Percentiles rank a stretch among this genome's conserved stretches.
phyloP scores from a whole-genome alignment of 2,888 invertebrate species.

The Xylota segnis region DNA sequence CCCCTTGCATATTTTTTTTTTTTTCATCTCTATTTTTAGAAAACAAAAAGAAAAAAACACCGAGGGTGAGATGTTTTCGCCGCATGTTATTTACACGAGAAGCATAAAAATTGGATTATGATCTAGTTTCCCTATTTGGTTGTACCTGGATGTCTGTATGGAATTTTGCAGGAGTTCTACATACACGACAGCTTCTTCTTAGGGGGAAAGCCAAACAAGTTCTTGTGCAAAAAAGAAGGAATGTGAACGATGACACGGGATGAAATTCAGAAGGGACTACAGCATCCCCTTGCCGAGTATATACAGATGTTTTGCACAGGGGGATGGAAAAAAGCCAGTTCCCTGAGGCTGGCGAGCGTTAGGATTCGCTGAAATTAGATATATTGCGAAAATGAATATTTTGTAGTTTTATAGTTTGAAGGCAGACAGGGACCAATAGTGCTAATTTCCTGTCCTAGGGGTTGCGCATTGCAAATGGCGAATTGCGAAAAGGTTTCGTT shows the following conservation, averaged over 20 bases:
- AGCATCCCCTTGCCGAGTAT: constrained; percentile 39
- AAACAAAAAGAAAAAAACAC: constrained; percentile 40
- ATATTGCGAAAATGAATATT: constrained; percentile 48
- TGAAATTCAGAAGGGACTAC: constrained; percentile 29
- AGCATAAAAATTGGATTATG: constrained; percentile 50
- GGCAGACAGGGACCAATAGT: constrained; percentile 43
- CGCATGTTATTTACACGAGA: constrained; percentile 51
- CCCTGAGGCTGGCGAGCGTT: constrained; percentile 11
- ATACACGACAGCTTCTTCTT: constrained; percentile 6
- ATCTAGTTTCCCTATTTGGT: constrained; percentile 44
- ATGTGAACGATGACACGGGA: constrained; percentile 29
- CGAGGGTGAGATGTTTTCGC: constrained; percentile 61
- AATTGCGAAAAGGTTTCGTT: neutral
- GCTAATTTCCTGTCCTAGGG: constrained; percentile 33
- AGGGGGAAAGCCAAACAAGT: constrained; percentile 51
- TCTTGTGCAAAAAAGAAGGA: constrained; percentile 41
- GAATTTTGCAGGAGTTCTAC: constrained; percentile 42
- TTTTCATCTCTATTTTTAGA: constrained; percentile 10
- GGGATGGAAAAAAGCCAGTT: constrained; percentile 36
- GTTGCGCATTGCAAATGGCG: constrained; percentile 48
- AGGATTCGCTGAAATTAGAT: constrained; percentile 57
- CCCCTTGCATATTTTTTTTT: constrained; percentile 62
- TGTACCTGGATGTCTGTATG: constrained; percentile 22
- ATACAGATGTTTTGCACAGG: constrained; percentile 32
- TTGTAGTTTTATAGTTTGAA: constrained; percentile 18